phyloP scores from a whole-genome alignment of 2,797 vertebrate genomes.

The Paramormyrops hopkinsi region DNA sequence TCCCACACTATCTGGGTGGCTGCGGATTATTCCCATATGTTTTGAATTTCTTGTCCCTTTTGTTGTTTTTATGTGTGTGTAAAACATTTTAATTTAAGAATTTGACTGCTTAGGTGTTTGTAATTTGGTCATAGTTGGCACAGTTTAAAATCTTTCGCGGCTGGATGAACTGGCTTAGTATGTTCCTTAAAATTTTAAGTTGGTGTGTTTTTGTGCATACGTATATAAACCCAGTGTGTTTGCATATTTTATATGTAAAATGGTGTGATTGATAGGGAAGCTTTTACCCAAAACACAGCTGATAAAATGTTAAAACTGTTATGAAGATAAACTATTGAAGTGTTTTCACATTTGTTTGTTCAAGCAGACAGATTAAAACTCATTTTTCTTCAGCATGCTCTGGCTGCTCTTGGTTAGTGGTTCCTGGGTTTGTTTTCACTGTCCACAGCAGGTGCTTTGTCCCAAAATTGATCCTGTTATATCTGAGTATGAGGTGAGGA shows the following conservation, averaged over 20 bases:
- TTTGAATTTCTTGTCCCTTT: not conserved
- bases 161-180: not conserved
- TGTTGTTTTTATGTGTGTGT: not conserved
- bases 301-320: not conserved
- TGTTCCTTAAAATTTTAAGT: not conserved
- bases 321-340: not conserved
- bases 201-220: not conserved
- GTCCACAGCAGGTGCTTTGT: conserved; percentile 29
- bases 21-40: not conserved
- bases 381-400: not conserved
- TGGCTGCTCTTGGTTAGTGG: not conserved
- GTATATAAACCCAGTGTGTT: not conserved
- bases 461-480: conserved; percentile 13
- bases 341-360: not conserved
- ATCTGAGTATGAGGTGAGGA: conserved; percentile 18
- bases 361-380: not conserved
- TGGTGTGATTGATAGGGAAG: not conserved
- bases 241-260: not conserved
- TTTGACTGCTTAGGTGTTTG: not conserved
- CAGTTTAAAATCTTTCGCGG: not conserved
- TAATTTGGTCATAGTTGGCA: not conserved
- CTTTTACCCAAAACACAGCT: not conserved
- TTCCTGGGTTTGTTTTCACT: conserved; percentile 7
- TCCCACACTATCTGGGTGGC: not conserved
- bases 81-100: not conserved